A percentile compares a stretch with the other conserved stretches of the same genome.
These are phyloP conservation scores for Typhlichthys eigenmanni DNA, from an alignment of 2,797 vertebrate species.

Conservation along the genomic window DNA sequence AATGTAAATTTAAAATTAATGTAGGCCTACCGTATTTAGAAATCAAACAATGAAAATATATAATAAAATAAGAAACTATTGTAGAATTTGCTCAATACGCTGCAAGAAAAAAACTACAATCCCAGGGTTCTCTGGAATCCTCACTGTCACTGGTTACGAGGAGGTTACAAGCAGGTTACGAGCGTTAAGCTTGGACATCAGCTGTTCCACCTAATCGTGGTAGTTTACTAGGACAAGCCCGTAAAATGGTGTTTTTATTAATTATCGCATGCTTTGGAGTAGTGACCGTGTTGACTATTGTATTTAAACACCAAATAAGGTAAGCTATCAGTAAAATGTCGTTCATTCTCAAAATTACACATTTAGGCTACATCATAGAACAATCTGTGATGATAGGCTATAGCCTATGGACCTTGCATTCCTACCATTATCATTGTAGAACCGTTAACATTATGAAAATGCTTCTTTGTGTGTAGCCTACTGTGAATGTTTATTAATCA, in stretches of 20 bases:
- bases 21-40: background rate
- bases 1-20: no score
- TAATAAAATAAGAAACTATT: background rate
- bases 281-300: constrained; percentile 63
- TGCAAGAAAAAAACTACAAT: constrained; percentile 68
- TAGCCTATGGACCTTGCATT: no score
- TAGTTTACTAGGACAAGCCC: constrained; percentile 25
- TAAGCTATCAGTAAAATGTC: constrained; percentile 40
- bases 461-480: no score
- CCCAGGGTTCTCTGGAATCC: constrained; percentile 63
- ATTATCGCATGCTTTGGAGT: constrained; percentile 61
- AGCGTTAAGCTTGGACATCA: constrained; percentile 55
- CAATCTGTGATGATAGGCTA: background rate
- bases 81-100: no score
- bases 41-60: background rate
- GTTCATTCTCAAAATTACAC: background rate
- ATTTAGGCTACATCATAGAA: constrained; percentile 14
- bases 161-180: background rate
- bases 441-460: no score
- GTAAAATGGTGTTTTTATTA: constrained; percentile 60
- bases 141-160: constrained; percentile 12
- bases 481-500: no score
- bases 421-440: no score
- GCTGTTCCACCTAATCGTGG: constrained; percentile 56
- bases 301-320: constrained; percentile 78